Evolutionary conservation across 1,140 invertebrate genomes (phyloP).

Genomic region (Drosophila obscura): DNA sequence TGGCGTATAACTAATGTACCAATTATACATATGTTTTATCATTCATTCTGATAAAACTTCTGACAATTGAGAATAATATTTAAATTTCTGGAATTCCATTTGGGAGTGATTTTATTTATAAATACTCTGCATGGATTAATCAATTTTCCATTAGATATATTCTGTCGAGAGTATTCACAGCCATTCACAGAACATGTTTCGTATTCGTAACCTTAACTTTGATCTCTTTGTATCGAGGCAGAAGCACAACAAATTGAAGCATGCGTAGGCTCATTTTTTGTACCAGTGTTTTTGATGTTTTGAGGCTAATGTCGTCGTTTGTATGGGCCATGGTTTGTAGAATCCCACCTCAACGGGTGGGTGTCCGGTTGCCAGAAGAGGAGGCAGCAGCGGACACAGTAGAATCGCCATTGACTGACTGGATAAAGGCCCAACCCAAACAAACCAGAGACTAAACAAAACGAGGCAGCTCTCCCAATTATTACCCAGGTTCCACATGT

Average conservation of each 20-base stretch:
- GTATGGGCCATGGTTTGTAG: conserved; percentile 39
- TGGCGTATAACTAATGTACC: too few species aligned
- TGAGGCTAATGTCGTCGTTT: conserved; percentile 72
- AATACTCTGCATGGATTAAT: too few species aligned
- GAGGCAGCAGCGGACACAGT: neutral
- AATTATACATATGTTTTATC: too few species aligned
- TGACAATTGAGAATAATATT: too few species aligned
- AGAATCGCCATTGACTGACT: neutral
- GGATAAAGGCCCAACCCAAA: too few species aligned
- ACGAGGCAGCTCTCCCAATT: conserved; percentile 9
- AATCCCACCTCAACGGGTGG: too few species aligned
- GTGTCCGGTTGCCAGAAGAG: conserved; percentile 9
- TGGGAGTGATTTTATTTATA: too few species aligned
- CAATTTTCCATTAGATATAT: too few species aligned
- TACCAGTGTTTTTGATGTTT: conserved; percentile 54
- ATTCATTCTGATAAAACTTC: too few species aligned
- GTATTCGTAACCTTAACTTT: neutral
- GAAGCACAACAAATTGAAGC: conserved; percentile 42
- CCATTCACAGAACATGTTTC: neutral
- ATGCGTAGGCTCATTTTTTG: conserved; percentile 64
- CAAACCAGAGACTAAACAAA: conserved; percentile 18
- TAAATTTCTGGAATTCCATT: too few species aligned
- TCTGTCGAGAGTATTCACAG: neutral
- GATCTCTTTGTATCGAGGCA: conserved; percentile 17
- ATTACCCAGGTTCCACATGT: conserved; percentile 47